Conservation (phyloP, 2,888 invertebrate genomes). For the Incurvaria masculella region DNA sequence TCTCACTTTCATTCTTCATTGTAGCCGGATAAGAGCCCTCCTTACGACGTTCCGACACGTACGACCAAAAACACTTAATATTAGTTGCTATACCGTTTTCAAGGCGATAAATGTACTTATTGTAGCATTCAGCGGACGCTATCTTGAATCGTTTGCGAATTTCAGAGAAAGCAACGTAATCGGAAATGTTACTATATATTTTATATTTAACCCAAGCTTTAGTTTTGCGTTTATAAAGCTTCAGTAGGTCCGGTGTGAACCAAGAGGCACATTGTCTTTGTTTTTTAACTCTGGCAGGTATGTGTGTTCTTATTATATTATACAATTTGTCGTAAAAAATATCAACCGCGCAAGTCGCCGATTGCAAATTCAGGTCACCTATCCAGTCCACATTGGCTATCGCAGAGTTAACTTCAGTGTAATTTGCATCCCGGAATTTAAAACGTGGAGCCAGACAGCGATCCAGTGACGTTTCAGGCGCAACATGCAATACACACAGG, state of each 20-base stretch:
- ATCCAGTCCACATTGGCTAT: not conserved
- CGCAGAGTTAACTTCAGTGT: not conserved
- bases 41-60: slow-evolving; percentile 1
- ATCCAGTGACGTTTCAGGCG: not conserved
- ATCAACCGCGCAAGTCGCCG: not conserved
- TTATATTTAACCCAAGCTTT: slow-evolving; percentile 13
- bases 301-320: slow-evolving; percentile 9
- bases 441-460: not conserved
- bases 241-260: slow-evolving; percentile 4
- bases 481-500: not conserved
- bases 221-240: slow-evolving; percentile 12
- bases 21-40: not conserved
- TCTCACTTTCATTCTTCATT: not conserved
- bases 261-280: slow-evolving; percentile 5
- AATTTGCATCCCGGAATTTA: not conserved
- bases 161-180: slow-evolving; percentile 10
- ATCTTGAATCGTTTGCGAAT: slow-evolving; percentile 10
- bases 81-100: not conserved
- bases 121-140: slow-evolving; percentile 2
- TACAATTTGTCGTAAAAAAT: slow-evolving; percentile 10
- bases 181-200: slow-evolving; percentile 10
- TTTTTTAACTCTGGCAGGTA: slow-evolving; percentile 6
- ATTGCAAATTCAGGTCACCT: not conserved
- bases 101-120: not conserved
- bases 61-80: slow-evolving; percentile 5